Base-by-base conservation (phyloP, 2,113 vertebrate species). In the Silurus asotus region DNA sequence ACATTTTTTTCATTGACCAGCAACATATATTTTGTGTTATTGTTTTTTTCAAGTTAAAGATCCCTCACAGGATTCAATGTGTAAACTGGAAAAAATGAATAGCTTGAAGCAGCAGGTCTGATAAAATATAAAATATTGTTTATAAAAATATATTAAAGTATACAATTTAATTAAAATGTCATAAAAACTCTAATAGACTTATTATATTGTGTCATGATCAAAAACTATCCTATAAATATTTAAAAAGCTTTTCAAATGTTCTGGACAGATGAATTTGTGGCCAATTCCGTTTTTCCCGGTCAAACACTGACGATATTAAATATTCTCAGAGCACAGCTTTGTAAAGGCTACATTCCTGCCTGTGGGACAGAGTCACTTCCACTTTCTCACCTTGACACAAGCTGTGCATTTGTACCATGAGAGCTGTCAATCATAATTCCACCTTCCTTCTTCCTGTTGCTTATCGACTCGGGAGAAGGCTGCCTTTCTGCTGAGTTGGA, bases 381-480 rank as follows among this genome's bases (percentile, higher is more conserved):
- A 51, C 9, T 53, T 87, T 86, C n/a, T 85, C 75, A 64, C 59
- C 37, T 65, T 69, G 0, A 88, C 91, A 89, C 91, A 87, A 84
- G 61, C 91, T 62, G 53, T 89, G 86, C 25, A 23, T 51, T 84
- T 90, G 64, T 64, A 23, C 83, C 55, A 88, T 87, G 84, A 89
- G 92, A 92, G 85, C 49, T 86, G 91, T 93, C 90, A 89, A 89
- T 93, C 92, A 88, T 84, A 90, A 88, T 88, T 51, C 88, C 77
- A 58, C 87, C 87, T 87, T 89, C 88, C 90, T 88, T 88, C 82
- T 70, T 56, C 84, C 88, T 88, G 91, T 86, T 91, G 74, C 87
- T 89, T 82, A 82, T 87, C 69, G 85, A 78, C 83, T 64, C 88
- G 88, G 89, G 89, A 88, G 90, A 93, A 91, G 88, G 70, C 67